These are phyloP conservation scores for Harpalus rufipes DNA, from an alignment of 2,888 invertebrate species.

Conservation along the genomic window DNA sequence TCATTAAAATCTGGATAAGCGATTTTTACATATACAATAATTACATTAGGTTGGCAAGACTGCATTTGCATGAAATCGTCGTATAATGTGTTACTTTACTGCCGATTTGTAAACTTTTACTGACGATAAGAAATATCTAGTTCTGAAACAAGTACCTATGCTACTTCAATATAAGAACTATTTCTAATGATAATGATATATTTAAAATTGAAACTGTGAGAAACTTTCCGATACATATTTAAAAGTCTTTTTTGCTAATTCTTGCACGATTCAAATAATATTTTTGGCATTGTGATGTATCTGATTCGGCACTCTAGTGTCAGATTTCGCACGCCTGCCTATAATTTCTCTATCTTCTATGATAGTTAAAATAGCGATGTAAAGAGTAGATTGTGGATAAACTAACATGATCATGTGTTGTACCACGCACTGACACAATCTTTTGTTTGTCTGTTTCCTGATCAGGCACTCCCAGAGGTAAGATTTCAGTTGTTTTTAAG, in stretches of 20 bases:
- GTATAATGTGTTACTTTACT: no score
- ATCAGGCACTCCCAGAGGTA: constrained; percentile 67
- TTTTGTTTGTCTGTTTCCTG: constrained; percentile 61
- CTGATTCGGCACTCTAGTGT: not conserved
- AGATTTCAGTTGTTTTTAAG: constrained; percentile 45
- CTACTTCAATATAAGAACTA: no score
- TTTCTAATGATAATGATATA: not conserved
- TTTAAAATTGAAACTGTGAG: not conserved
- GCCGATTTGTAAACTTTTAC: no score
- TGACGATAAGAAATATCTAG: no score
- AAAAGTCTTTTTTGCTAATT: not conserved
- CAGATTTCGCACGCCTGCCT: not conserved
- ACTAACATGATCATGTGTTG: not conserved
- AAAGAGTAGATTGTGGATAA: not conserved
- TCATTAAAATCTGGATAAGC: no score
- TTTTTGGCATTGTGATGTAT: not conserved
- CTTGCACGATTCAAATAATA: not conserved
- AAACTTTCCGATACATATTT: not conserved
- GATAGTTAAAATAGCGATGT: constrained; percentile 2
- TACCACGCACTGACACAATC: constrained; percentile 56
- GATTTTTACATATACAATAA: no score
- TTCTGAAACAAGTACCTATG: no score
- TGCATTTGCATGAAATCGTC: no score
- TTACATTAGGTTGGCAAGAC: no score
- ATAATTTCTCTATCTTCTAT: not conserved